Evolutionary conservation across 2,113 vertebrate genomes (phyloP).

Genomic region (Australoheros scitulus): DNA sequence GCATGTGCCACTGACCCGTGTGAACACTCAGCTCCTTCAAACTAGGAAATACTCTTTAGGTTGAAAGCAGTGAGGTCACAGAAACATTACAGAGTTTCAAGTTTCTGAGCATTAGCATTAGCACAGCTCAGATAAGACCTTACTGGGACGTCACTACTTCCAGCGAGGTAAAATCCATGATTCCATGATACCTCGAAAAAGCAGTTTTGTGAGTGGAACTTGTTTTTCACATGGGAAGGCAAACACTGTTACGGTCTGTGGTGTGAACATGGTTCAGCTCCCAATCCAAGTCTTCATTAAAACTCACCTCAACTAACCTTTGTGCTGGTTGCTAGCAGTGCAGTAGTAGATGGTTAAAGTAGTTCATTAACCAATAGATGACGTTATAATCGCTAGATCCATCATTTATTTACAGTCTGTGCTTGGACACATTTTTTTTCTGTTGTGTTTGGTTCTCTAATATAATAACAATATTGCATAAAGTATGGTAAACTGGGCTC

Average conservation of each 20-base stretch:
- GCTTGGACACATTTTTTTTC: too few relatives aligned
- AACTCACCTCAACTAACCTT: background rate
- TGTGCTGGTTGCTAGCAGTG: background rate
- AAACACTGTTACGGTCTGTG: too few relatives aligned
- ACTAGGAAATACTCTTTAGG: background rate
- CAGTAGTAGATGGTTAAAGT: background rate
- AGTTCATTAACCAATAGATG: too few relatives aligned
- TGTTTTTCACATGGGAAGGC: background rate
- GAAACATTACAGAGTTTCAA: conserved; percentile 3
- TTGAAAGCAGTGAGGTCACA: background rate
- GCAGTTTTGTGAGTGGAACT: background rate
- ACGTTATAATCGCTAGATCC: too few relatives aligned
- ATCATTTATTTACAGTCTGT: background rate
- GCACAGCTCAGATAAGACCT: background rate
- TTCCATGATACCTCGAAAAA: background rate
- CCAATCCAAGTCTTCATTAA: background rate
- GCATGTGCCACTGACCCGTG: background rate
- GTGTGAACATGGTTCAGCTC: background rate
- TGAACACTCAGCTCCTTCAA: background rate
- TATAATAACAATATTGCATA: too few relatives aligned
- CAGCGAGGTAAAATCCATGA: background rate
- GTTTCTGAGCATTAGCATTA: background rate
- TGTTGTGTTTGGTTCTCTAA: too few relatives aligned
- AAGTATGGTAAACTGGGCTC: too few relatives aligned
- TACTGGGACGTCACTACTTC: background rate